Evolutionary conservation across 2,888 invertebrate species (phyloP).

Genomic region (Falcaria lacertinaria): DNA sequence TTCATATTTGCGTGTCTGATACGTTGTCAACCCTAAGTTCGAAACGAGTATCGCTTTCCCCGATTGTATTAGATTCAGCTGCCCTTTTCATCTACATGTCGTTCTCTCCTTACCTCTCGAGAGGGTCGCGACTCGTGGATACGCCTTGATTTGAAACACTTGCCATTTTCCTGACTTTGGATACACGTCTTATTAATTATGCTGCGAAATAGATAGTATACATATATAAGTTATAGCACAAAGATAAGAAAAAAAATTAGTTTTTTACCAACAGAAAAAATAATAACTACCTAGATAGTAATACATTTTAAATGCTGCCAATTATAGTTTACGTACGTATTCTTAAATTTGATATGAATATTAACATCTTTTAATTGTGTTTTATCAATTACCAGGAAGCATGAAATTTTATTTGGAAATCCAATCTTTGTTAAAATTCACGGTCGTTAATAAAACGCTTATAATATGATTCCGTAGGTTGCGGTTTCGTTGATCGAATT

Average conservation of each 20-base stretch:
- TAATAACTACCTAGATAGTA: no score
- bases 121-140: constrained; percentile 60
- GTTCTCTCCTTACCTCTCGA: constrained; percentile 55
- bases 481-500: constrained; percentile 28
- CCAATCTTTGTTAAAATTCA: neutral
- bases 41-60: constrained; percentile 71
- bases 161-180: constrained; percentile 19
- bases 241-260: no score
- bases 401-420: no score
- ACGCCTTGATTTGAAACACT: constrained; percentile 38
- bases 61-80: constrained; percentile 80
- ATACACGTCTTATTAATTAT: constrained; percentile 11
- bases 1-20: constrained; percentile 2
- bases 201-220: no score
- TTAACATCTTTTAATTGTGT: no score
- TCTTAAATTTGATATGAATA: neutral
- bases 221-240: no score
- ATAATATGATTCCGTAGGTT: neutral
- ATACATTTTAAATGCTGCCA: no score
- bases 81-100: constrained; percentile 79
- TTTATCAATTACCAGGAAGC: no score
- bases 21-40: constrained; percentile 51
- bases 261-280: no score
- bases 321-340: neutral
- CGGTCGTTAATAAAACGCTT: neutral